Base-by-base conservation (phyloP, 2,888 invertebrate genomes). In the Metacarcinus magister region DNA sequence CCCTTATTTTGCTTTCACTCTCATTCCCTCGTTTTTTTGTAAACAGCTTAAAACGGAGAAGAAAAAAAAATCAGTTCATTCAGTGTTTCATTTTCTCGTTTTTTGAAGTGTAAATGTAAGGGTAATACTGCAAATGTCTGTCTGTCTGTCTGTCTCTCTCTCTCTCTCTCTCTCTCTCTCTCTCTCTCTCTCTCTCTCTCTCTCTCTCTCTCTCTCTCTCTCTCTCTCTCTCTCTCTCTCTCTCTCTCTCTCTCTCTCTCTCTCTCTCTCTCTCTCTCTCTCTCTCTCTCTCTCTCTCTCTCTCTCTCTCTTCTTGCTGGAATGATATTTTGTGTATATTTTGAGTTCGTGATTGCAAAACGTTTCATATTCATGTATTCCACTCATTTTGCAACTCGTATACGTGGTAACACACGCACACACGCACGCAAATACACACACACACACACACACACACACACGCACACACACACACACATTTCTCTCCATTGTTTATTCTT, bases 371-470 rank as follows among this genome's bases (percentile, higher is more conserved):
- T 54, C 54, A 54, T 13, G 67, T 19, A 67, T 67, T 19, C 7
- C n/a, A 54, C 54, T 67, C n/a, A n/a, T 67, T 7, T n/a, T 7
- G 67, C 10, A 0, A 32, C n/a, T 32, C 82, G 8, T 2, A 82
- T 32, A 32, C 82, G 10, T 1, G 2, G 0, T 32, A 28, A 82
- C 82, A 82, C 82, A 82, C 82, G 32, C 82, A 82, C 82, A 82
- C 82, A 82, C 82, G 32, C 82, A 82, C 82, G 32, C 82, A 82
- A 28, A 82, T 32, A 82, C 82, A 82, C 82, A 82, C 82, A 82
- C 82, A 82, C 82, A 82, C 82, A 82, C 82, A 82, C 82, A 82
- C 82, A 82, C 82, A 82, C 82, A 82, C 67, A 82, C 82, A 82
- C 82, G 7, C 32, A 82, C 28, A 28, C 82, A 82, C 28, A 28